phyloP scores from a whole-genome alignment of 1,140 invertebrate species.

The Caenorhabditis brenneri region DNA sequence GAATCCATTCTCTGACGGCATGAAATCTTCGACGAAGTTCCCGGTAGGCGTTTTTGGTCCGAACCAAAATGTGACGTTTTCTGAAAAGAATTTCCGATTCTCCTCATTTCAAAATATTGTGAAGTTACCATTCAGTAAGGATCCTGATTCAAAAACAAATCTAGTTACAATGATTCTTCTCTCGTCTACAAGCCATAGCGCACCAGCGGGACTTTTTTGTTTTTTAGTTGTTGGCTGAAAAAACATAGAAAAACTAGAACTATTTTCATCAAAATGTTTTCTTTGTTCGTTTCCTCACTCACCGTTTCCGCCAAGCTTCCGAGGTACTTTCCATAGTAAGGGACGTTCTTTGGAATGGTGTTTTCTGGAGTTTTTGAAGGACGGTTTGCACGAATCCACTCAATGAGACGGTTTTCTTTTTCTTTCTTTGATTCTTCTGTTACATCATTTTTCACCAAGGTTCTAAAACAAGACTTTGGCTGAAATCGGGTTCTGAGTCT shows the following conservation, averaged over 20 bases:
- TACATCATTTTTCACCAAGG: conserved; percentile 52
- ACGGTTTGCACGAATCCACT: conserved; percentile 70
- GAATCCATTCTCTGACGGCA: conserved; percentile 67
- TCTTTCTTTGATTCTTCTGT: conserved; percentile 52
- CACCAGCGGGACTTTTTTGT: conserved; percentile 63
- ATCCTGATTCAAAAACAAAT: conserved; percentile 66
- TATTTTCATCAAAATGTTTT: not conserved
- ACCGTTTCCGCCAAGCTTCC: conserved; percentile 64
- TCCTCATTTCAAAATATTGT: not conserved
- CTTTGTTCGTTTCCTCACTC: not conserved
- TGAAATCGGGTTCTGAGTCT: not conserved
- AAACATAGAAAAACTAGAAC: conserved; percentile 8
- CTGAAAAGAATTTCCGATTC: conserved; percentile 51
- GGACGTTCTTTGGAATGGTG: conserved; percentile 62
- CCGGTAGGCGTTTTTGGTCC: conserved; percentile 62
- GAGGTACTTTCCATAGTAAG: conserved; percentile 69
- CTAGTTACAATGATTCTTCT: conserved; percentile 65
- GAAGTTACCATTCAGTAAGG: conserved; percentile 51
- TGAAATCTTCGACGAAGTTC: conserved; percentile 58
- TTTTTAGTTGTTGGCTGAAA: conserved; percentile 33
- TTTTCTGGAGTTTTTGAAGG: conserved; percentile 57
- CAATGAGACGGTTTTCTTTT: conserved; percentile 60
- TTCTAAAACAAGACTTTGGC: conserved; percentile 45
- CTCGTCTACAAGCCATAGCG: conserved; percentile 69
- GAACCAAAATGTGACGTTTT: conserved; percentile 70